A percentile compares a stretch with the other conserved stretches of the same genome.
Evolutionary conservation across 2,797 vertebrate species (phyloP).

Genomic region (Phalanger gymnotis): DNA sequence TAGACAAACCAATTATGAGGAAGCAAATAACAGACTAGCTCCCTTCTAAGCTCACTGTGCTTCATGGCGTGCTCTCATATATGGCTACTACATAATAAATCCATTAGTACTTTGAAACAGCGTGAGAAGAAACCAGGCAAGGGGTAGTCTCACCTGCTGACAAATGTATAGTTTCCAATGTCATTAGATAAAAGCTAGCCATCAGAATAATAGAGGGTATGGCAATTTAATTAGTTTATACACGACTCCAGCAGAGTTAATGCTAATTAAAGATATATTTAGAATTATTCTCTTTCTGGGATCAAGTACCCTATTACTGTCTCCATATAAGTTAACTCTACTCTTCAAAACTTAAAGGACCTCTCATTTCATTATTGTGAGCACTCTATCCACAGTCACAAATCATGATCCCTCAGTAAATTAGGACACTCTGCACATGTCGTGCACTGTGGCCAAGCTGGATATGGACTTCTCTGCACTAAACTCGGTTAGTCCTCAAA

Average conservation of each 20-base stretch:
- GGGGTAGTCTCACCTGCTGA: constrained; percentile 86
- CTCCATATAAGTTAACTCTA: constrained; percentile 56
- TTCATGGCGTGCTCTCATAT: constrained; percentile 80
- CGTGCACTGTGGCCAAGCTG: neutral
- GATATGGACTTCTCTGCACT: neutral
- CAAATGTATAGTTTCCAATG: constrained; percentile 85
- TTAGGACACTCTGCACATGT: neutral
- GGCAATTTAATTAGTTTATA: constrained; percentile 79
- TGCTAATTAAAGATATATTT: constrained; percentile 79
- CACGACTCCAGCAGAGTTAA: constrained; percentile 77
- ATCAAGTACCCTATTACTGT: constrained; percentile 50
- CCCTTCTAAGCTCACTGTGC: constrained; percentile 83
- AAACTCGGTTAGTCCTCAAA: neutral
- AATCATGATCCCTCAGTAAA: neutral
- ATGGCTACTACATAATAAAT: constrained; percentile 80
- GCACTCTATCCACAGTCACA: neutral
- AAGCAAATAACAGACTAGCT: constrained; percentile 80
- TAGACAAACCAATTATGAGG: constrained; percentile 82
- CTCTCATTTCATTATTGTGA: neutral
- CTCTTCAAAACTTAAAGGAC: neutral
- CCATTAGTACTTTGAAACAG: constrained; percentile 79
- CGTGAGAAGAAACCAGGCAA: constrained; percentile 83
- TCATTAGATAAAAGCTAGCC: constrained; percentile 81
- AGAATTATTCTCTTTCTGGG: constrained; percentile 79
- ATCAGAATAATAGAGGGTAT: constrained; percentile 79